These are phyloP conservation scores for Fabriciana adippe DNA, from an alignment of 2,888 invertebrate species.

Conservation along the genomic window DNA sequence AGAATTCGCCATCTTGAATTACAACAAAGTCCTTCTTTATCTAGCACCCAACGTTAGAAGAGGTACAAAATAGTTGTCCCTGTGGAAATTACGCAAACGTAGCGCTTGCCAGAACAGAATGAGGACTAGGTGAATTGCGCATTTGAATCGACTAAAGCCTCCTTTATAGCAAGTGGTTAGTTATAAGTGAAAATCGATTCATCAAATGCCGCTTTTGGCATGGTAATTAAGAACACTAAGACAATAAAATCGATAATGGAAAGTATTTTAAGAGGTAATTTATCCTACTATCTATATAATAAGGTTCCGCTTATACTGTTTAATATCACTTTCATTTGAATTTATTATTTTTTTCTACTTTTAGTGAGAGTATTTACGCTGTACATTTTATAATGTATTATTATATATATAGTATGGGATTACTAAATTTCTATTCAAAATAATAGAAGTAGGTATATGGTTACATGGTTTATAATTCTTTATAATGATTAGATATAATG, in stretches of 20 bases:
- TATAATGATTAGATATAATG: no score
- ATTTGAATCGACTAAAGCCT: conserved; percentile 37
- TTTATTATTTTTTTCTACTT: no score
- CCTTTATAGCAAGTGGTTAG: conserved; percentile 43
- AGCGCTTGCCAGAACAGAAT: conserved; percentile 26
- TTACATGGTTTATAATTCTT: no score
- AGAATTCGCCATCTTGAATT: no score
- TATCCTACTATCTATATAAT: neutral
- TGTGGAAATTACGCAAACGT: conserved; percentile 30
- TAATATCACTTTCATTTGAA: neutral
- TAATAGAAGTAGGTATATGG: no score
- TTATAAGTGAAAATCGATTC: conserved; percentile 58
- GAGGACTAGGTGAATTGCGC: conserved; percentile 31
- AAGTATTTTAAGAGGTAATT: conserved; percentile 9
- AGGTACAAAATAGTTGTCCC: conserved; percentile 26
- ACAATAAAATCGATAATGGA: conserved; percentile 30
- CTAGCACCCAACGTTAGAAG: conserved; percentile 22
- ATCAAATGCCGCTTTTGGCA: conserved; percentile 36
- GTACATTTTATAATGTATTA: no score
- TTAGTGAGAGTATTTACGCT: no score
- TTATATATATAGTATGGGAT: no score
- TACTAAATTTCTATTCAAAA: no score
- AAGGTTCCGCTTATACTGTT: neutral
- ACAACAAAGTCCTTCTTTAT: conserved; percentile 17
- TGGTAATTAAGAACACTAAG: conserved; percentile 45